These are phyloP conservation scores for Dolichallabes microphthalmus DNA, from an alignment of 2,113 vertebrate species.

Conservation along the genomic window DNA sequence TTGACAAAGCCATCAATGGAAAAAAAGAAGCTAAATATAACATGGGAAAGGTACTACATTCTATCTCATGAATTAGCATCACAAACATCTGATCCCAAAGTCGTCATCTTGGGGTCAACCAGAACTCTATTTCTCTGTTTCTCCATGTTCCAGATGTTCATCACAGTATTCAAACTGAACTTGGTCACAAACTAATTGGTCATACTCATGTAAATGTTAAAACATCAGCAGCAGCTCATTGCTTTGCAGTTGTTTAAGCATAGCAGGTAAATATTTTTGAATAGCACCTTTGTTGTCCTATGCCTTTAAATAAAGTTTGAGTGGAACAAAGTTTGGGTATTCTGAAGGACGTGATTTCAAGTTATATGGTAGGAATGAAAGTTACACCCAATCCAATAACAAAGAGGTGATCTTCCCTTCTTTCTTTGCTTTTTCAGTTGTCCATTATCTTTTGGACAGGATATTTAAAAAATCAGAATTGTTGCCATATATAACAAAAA, in stretches of 20 bases:
- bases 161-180: neutral
- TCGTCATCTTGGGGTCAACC: neutral
- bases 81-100: conserved; percentile 33
- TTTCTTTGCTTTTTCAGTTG: neutral
- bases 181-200: too few species aligned
- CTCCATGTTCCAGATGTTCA: neutral
- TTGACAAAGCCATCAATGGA: conserved; percentile 3
- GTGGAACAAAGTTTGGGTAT: neutral
- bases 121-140: neutral
- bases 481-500: neutral
- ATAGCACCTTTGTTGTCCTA: neutral
- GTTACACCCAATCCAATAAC: neutral
- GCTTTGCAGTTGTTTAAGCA: conserved; percentile 1
- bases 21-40: neutral
- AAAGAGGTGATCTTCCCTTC: neutral
- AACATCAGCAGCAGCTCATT: neutral
- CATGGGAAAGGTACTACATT: neutral
- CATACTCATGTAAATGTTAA: neutral
- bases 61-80: conserved; percentile 8
- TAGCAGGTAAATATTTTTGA: neutral
- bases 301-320: neutral
- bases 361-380: conserved; percentile 39
- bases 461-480: neutral
- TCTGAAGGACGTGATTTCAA: conserved; percentile 20
- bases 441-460: neutral